Conservation (phyloP, 2,888 invertebrate genomes). For the Tenthredo scrophulariae region DNA sequence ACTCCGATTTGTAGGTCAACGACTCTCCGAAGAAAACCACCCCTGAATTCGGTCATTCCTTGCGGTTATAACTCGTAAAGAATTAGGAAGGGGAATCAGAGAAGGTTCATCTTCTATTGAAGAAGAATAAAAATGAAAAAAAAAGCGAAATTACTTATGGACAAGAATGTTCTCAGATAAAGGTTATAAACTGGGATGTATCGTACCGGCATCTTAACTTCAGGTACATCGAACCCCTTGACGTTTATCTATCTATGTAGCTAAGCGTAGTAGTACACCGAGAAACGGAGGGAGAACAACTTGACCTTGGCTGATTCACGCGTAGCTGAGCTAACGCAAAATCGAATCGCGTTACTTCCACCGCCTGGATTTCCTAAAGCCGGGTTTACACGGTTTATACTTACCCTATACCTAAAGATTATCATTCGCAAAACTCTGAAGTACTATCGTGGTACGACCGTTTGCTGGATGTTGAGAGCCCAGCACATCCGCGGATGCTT, state of each 20-base stretch:
- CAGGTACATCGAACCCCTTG: constrained; percentile 32
- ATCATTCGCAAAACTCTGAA: not conserved
- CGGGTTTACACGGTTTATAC: constrained; percentile 69
- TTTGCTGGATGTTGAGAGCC: not conserved
- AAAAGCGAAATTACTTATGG: not conserved
- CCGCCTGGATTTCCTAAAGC: constrained; percentile 77
- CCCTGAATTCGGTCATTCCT: not conserved
- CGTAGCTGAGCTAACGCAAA: constrained; percentile 78
- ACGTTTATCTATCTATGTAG: constrained; percentile 20
- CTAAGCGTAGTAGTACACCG: constrained; percentile 51
- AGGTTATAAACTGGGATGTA: not conserved
- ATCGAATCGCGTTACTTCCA: constrained; percentile 79
- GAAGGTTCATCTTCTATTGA: not conserved
- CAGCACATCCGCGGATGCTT: not conserved
- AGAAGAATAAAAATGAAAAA: not conserved
- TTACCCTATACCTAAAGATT: constrained; percentile 22
- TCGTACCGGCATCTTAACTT: not conserved
- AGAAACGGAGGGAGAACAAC: constrained; percentile 73
- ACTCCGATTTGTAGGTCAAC: not conserved
- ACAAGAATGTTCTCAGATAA: not conserved
- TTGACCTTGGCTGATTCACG: constrained; percentile 79
- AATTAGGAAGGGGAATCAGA: not conserved
- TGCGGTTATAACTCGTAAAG: not conserved
- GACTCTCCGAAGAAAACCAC: not conserved
- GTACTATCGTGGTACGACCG: not conserved